Evolutionary conservation across 2,797 vertebrate species (phyloP).

Genomic region (Oryzias sinensis): DNA sequence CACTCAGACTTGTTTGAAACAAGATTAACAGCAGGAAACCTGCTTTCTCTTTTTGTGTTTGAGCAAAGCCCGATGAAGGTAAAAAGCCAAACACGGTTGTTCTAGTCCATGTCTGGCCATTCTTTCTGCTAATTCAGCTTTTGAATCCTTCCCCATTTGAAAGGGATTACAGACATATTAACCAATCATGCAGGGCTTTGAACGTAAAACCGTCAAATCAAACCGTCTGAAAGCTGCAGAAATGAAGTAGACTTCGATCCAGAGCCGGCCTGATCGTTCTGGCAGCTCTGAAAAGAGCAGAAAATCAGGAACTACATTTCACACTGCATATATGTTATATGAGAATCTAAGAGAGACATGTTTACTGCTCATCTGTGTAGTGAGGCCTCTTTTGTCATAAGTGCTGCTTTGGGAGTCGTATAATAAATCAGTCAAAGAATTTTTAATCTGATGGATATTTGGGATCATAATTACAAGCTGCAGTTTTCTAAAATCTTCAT

Average conservation of each 20-base stretch:
- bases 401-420: slow-evolving; percentile 45
- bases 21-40: slow-evolving; percentile 47
- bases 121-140: slow-evolving; percentile 47
- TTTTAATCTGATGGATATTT: slow-evolving; percentile 58
- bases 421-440: slow-evolving; percentile 56
- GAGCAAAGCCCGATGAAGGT: slow-evolving; percentile 11
- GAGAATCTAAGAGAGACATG: slow-evolving; percentile 8
- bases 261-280: neutral
- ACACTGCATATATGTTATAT: slow-evolving; percentile 6
- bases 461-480: slow-evolving; percentile 59
- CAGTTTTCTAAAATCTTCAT: slow-evolving; percentile 33
- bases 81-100: slow-evolving; percentile 31
- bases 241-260: slow-evolving; percentile 1
- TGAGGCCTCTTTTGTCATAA: slow-evolving; percentile 32
- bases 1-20: slow-evolving; percentile 6
- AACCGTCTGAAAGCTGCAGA: slow-evolving; percentile 18
- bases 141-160: slow-evolving; percentile 45
- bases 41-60: slow-evolving; percentile 29
- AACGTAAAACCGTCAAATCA: slow-evolving; percentile 38
- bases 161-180: slow-evolving; percentile 20
- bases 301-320: slow-evolving; percentile 5
- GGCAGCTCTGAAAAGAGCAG: neutral
- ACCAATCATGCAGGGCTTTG: slow-evolving; percentile 35
- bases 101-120: slow-evolving; percentile 22
- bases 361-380: slow-evolving; percentile 30